Evolutionary conservation across 2,888 invertebrate species (phyloP), one percentile per base, ranked within the genome.

Genomic region (Pseudoips prasinana): DNA sequence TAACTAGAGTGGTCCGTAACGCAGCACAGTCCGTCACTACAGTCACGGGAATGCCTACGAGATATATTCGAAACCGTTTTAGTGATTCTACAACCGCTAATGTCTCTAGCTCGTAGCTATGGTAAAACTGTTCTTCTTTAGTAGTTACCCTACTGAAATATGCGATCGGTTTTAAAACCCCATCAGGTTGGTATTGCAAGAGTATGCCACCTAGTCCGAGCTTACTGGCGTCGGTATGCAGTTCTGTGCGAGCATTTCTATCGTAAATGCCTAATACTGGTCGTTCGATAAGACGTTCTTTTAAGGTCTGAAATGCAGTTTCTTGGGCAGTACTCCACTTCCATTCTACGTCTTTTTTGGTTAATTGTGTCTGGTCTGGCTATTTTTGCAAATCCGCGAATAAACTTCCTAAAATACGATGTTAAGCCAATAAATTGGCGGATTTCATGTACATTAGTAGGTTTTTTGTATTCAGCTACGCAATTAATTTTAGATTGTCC

Each of bases 381-480:
- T 5, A 35, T 32, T 22, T 25, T 7, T 1, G 29, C 39, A 34
- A 39, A 39, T 1, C 19, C 14, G 2, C 19, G 10, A 8, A 39
- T 17, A 18, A 39, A 39, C 22, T 22, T 30, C 5, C 39, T 11
- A 25, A 39, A 39, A 28, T 30, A 39, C 2, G 9, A 19, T 1
- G 25, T 17, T 7, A 44, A 18, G 1, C 38, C 38, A 1, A 38
- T 11, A 17, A 39, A 39, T 14, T 30, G 33, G 2, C 34, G n/a
- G 1, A 31, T 11, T 7, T 39, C 22, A 18, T 39, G 34, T 1
- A 31, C 29, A 14, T 39, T 39, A 6, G 14, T 18, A 7, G 32
- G 32, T 7, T 7, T n/a, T 2, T 7, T 7, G 7, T n/a, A 20
- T 5, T 20, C 20, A 5, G 7, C 7, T 3, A 20, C 20, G 7